Percentiles rank a stretch among this genome's conserved stretches.
Conservation (phyloP, 2,888 invertebrate genomes). For the Dryadula phaetusa region DNA sequence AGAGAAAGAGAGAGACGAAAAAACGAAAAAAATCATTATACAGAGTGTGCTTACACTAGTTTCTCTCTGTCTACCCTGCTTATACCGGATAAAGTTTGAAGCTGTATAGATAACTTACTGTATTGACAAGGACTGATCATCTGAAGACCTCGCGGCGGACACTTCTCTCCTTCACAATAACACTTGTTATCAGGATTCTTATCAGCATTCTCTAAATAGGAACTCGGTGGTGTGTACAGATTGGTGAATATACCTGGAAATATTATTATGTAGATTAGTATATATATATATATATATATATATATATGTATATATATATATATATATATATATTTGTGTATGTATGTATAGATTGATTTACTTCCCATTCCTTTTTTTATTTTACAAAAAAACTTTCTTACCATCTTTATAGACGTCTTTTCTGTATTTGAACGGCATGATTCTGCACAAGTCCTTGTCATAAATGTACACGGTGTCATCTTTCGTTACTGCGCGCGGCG, state of each 20-base stretch:
- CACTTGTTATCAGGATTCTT: constrained; percentile 89
- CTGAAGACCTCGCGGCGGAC: constrained; percentile 90
- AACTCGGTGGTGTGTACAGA: constrained; percentile 88
- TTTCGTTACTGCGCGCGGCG: constrained; percentile 89
- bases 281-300: no score
- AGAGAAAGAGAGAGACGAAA: no score
- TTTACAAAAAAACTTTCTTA: no score
- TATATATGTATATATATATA: no score
- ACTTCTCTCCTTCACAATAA: constrained; percentile 88
- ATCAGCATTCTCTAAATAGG: constrained; percentile 87
- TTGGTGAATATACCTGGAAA: constrained; percentile 87
- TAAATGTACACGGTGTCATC: constrained; percentile 90
- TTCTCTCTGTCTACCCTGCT: neutral
- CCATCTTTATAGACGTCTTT: constrained; percentile 88
- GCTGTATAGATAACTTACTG: constrained; percentile 86
- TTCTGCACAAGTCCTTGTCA: constrained; percentile 94
- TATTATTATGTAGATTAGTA: no score
- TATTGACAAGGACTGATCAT: constrained; percentile 95
- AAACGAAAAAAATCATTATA: no score
- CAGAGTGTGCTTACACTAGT: neutral
- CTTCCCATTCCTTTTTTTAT: constrained; percentile 88
- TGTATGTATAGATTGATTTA: neutral
- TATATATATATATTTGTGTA: no score
- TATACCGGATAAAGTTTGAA: no score
- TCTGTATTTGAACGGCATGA: constrained; percentile 89